A percentile compares a stretch with the other conserved stretches of the same genome.
These are phyloP conservation scores for Ctenopoma kingsleyae DNA, from an alignment of 2,797 vertebrate genomes.

Conservation along the genomic window DNA sequence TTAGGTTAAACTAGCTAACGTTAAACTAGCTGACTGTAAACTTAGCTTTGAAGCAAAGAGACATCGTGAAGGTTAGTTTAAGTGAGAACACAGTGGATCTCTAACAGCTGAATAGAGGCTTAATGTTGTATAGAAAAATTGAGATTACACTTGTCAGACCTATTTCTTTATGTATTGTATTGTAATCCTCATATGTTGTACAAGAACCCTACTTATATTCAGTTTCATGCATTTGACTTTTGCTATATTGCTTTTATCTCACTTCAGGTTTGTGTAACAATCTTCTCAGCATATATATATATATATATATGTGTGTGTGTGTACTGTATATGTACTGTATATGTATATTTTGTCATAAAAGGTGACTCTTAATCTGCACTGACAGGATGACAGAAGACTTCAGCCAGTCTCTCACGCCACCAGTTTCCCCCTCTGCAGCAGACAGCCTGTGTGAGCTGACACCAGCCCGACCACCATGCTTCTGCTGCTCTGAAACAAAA, in stretches of 20 bases:
- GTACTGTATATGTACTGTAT: too few relatives aligned
- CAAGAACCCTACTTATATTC: too few relatives aligned
- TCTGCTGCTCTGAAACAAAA: conserved; percentile 88
- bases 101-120: too few relatives aligned
- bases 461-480: conserved; percentile 81
- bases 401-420: conserved; percentile 83
- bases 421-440: conserved; percentile 84
- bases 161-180: too few relatives aligned
- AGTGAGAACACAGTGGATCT: background rate
- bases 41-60: background rate
- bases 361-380: conserved; percentile 16
- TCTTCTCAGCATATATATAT: background rate
- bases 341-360: conserved; percentile 17
- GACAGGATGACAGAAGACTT: conserved; percentile 87
- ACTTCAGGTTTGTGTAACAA: conserved; percentile 2
- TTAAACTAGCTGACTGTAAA: background rate
- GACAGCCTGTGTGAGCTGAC: conserved; percentile 83
- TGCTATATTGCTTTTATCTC: too few relatives aligned
- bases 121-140: too few relatives aligned
- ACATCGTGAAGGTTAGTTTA: background rate
- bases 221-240: too few relatives aligned
- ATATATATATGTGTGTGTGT: too few relatives aligned
- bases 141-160: too few relatives aligned
- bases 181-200: too few relatives aligned
- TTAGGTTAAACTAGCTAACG: too few relatives aligned